phyloP scores from a whole-genome alignment of 2,888 invertebrate genomes.

The Cephus rjabovi region DNA sequence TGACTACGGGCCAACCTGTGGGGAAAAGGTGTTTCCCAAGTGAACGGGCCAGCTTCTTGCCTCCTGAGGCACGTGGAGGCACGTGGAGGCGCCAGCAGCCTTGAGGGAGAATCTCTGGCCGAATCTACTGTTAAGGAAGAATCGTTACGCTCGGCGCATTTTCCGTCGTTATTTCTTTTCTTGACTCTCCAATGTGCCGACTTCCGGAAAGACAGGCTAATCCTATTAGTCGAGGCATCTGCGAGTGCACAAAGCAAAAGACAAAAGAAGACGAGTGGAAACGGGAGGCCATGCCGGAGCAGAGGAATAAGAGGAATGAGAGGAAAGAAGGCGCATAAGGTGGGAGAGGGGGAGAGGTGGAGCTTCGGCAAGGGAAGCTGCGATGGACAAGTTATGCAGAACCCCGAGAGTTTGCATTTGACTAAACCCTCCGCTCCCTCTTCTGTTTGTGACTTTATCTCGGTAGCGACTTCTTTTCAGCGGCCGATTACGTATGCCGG shows the following conservation, averaged over 20 bases:
- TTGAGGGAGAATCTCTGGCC: too few species aligned
- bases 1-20: constrained; percentile 33
- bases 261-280: background rate
- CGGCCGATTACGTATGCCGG: constrained; percentile 56
- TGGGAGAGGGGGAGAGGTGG: constrained; percentile 1
- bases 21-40: constrained; percentile 24
- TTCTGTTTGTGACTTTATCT: constrained; percentile 51
- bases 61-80: too few species aligned
- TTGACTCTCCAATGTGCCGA: too few species aligned
- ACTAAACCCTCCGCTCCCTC: constrained; percentile 46
- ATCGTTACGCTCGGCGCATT: too few species aligned
- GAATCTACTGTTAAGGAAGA: too few species aligned
- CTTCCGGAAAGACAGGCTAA: too few species aligned
- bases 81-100: too few species aligned
- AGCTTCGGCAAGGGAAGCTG: constrained; percentile 50
- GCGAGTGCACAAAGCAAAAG: too few species aligned
- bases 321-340: too few species aligned
- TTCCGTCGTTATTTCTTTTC: too few species aligned
- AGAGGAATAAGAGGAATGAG: constrained; percentile 33
- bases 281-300: constrained; percentile 38
- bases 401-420: constrained; percentile 57
- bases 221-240: too few species aligned
- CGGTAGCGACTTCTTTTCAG: constrained; percentile 47
- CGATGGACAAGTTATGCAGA: constrained; percentile 59
- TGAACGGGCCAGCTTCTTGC: too few species aligned